phyloP scores from a whole-genome alignment of 1,140 invertebrate genomes.

The Paraescarpia echinospica region DNA sequence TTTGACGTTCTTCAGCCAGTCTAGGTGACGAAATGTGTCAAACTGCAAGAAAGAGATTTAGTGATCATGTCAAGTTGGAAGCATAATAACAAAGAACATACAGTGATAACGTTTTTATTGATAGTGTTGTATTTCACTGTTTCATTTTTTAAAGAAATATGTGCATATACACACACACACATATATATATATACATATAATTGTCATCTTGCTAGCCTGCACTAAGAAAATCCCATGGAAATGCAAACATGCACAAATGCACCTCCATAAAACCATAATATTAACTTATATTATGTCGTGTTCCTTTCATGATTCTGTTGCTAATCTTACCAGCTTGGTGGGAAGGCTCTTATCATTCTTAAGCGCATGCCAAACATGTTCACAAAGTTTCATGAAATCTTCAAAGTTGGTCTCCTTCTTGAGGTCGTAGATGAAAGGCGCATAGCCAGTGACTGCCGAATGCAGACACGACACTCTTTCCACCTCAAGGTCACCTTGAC shows the following conservation, averaged over 20 bases:
- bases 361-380: constrained; percentile 44
- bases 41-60: not conserved
- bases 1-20: constrained; percentile 48
- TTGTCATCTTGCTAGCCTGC: too few species aligned
- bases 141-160: too few species aligned
- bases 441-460: constrained; percentile 47
- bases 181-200: too few species aligned
- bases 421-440: constrained; percentile 50
- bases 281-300: not conserved
- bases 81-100: too few species aligned
- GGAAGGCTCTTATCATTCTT: constrained; percentile 40
- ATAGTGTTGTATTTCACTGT: too few species aligned
- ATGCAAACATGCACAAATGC: not conserved
- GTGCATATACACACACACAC: too few species aligned
- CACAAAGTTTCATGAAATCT: constrained; percentile 40
- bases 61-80: too few species aligned
- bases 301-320: not conserved
- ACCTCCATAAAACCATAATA: too few species aligned
- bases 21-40: constrained; percentile 24
- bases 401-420: constrained; percentile 32
- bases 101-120: too few species aligned
- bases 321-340: constrained; percentile 40
- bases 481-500: constrained; percentile 47
- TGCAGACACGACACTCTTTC: constrained; percentile 45
- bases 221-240: too few species aligned